phyloP scores from a whole-genome alignment of 2,113 vertebrate species.

The Vulpes ferrilata region DNA sequence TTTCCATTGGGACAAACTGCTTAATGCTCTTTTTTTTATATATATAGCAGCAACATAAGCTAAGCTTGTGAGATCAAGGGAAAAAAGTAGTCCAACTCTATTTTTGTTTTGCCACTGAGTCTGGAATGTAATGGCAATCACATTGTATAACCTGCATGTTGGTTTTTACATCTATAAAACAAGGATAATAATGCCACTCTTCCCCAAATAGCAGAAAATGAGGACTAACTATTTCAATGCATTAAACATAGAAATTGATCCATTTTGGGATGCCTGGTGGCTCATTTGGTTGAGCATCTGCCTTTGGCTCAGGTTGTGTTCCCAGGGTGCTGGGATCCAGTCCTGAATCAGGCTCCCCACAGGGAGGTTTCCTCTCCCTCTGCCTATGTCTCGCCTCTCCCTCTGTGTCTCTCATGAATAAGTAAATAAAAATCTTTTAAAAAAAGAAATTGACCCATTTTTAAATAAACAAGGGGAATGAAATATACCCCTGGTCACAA shows the following conservation, averaged over 20 bases:
- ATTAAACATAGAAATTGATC: constrained; percentile 28
- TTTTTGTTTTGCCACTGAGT: not conserved
- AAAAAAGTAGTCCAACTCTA: not conserved
- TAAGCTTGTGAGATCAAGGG: not conserved
- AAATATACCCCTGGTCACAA: not conserved
- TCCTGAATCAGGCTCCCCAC: too few relatives aligned
- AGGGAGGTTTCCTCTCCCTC: too few relatives aligned
- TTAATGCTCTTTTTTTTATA: not conserved
- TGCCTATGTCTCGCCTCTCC: too few relatives aligned
- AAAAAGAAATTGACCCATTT: constrained; percentile 8
- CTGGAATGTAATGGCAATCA: not conserved
- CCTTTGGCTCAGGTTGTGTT: too few relatives aligned
- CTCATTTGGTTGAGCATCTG: too few relatives aligned
- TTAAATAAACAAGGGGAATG: constrained; percentile 25
- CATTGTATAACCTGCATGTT: not conserved
- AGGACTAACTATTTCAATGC: not conserved
- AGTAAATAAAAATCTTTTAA: too few relatives aligned
- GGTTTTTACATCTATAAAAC: constrained; percentile 39
- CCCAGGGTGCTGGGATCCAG: too few relatives aligned
- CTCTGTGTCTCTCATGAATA: too few relatives aligned
- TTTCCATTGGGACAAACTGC: not conserved
- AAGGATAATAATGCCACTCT: not conserved
- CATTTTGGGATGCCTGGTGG: not conserved
- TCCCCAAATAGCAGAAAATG: constrained; percentile 18
- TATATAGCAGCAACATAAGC: not conserved